Percentiles rank a stretch among this genome's conserved stretches.
Evolutionary conservation across 1,140 invertebrate species (phyloP).

Genomic region (Alviniconcha marisindica): DNA sequence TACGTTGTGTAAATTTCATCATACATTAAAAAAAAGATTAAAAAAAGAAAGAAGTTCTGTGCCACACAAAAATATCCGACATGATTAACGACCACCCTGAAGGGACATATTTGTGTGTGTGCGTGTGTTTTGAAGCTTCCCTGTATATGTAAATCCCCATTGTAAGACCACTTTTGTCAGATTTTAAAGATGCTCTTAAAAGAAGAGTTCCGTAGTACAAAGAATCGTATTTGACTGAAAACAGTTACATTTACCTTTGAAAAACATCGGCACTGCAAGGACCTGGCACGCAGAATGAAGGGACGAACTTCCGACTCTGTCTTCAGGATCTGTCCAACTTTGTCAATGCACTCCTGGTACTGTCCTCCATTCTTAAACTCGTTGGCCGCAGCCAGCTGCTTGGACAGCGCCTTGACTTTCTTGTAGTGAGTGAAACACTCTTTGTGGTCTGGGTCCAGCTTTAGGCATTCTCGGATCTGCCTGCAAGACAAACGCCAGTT

Average conservation of each 20-base stretch:
- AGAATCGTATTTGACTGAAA: too few species aligned
- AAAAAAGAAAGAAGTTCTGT: too few species aligned
- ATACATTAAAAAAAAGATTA: too few species aligned
- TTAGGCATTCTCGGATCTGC: constrained; percentile 97
- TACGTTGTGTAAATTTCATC: too few species aligned
- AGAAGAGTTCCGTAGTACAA: too few species aligned
- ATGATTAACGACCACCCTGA: too few species aligned
- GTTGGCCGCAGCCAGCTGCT: constrained; percentile 87
- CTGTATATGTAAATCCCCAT: too few species aligned
- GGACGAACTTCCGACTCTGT: constrained; percentile 79
- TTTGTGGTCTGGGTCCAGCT: constrained; percentile 98
- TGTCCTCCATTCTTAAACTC: constrained; percentile 83
- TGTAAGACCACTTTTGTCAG: too few species aligned
- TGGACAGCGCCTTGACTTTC: constrained; percentile 96
- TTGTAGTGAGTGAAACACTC: constrained; percentile 98
- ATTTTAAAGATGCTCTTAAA: too few species aligned
- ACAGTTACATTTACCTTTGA: constrained; percentile 64
- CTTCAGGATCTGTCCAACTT: constrained; percentile 82
- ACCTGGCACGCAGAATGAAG: constrained; percentile 66
- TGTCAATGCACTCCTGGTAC: constrained; percentile 86
- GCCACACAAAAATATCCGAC: too few species aligned
- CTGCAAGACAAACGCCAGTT: constrained; percentile 77
- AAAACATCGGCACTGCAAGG: constrained; percentile 72
- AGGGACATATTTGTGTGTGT: too few species aligned
- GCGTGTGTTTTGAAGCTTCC: too few species aligned